phyloP scores from a whole-genome alignment of 1,140 invertebrate species.

The Eriosoma lanigerum region DNA sequence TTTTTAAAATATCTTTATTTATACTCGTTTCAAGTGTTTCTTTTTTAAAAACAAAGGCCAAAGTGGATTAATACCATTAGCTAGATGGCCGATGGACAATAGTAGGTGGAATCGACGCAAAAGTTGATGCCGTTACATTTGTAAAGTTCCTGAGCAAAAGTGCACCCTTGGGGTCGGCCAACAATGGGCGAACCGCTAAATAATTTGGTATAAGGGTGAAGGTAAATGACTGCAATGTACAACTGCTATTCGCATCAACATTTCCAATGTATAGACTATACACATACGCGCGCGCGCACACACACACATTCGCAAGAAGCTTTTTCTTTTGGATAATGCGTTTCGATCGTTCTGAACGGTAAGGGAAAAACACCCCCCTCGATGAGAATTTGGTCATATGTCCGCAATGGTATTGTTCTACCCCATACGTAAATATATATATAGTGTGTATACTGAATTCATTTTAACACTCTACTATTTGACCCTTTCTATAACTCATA shows the following conservation, averaged over 20 bases:
- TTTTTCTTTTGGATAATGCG: slow-evolving; percentile 50
- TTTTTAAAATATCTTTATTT: neutral
- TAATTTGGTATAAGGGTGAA: slow-evolving; percentile 45
- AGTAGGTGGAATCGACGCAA: slow-evolving; percentile 32
- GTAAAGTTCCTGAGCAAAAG: slow-evolving; percentile 47
- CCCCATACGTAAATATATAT: neutral
- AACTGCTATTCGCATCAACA: slow-evolving; percentile 45
- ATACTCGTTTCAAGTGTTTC: slow-evolving; percentile 1
- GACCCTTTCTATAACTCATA: neutral
- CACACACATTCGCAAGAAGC: slow-evolving; percentile 1
- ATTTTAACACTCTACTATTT: slow-evolving; percentile 9
- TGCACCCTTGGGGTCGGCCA: slow-evolving; percentile 49
- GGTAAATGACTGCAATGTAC: slow-evolving; percentile 49
- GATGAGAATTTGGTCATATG: slow-evolving; percentile 50
- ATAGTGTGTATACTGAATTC: neutral
- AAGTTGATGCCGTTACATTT: slow-evolving; percentile 49
- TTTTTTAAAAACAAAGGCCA: slow-evolving; percentile 41
- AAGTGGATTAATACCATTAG: slow-evolving; percentile 46
- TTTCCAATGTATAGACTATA: slow-evolving; percentile 28
- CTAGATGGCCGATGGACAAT: slow-evolving; percentile 43
- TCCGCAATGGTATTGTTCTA: slow-evolving; percentile 44
- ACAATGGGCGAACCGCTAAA: slow-evolving; percentile 49
- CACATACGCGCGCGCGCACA: neutral
- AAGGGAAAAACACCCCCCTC: slow-evolving; percentile 35
- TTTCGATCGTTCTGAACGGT: slow-evolving; percentile 44